phyloP scores from a whole-genome alignment of 2,888 invertebrate genomes.

The Zonitis immaculata region DNA sequence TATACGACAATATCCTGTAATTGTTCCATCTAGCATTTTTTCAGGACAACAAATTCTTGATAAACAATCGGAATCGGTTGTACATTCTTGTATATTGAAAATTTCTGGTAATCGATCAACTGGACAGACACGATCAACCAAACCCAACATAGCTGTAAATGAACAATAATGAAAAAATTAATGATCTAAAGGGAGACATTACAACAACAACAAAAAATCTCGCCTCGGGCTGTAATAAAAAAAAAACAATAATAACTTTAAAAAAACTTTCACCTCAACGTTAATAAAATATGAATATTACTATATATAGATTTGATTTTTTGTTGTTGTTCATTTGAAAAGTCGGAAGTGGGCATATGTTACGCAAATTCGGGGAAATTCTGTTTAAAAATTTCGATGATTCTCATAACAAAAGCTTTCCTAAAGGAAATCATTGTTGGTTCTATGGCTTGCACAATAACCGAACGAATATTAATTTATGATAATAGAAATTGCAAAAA shows the following conservation, averaged over 20 bases:
- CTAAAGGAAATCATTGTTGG: too few relatives aligned
- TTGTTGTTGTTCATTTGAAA: too few relatives aligned
- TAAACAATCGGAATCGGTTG: conserved; percentile 66
- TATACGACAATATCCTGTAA: conserved; percentile 66
- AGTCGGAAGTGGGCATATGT: neutral
- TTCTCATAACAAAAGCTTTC: too few relatives aligned
- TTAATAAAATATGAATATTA: too few relatives aligned
- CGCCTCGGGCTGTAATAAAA: neutral
- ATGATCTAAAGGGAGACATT: neutral
- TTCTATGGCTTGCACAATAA: too few relatives aligned
- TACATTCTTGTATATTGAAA: conserved; percentile 65
- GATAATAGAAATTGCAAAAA: neutral
- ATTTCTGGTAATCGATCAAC: conserved; percentile 64
- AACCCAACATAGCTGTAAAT: conserved; percentile 62
- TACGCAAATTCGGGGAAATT: too few relatives aligned
- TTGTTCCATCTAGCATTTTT: conserved; percentile 43
- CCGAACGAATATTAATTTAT: too few relatives aligned
- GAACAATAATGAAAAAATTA: too few relatives aligned
- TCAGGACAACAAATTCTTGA: conserved; percentile 74
- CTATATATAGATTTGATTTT: too few relatives aligned
- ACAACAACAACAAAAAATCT: neutral
- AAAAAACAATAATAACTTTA: too few relatives aligned
- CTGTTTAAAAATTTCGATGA: neutral
- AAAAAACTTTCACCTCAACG: neutral
- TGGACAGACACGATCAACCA: conserved; percentile 68